Evolutionary conservation across 2,888 invertebrate species (phyloP), one percentile per base, ranked within the genome.

Genomic region (Disparrhopalites patrizii): DNA sequence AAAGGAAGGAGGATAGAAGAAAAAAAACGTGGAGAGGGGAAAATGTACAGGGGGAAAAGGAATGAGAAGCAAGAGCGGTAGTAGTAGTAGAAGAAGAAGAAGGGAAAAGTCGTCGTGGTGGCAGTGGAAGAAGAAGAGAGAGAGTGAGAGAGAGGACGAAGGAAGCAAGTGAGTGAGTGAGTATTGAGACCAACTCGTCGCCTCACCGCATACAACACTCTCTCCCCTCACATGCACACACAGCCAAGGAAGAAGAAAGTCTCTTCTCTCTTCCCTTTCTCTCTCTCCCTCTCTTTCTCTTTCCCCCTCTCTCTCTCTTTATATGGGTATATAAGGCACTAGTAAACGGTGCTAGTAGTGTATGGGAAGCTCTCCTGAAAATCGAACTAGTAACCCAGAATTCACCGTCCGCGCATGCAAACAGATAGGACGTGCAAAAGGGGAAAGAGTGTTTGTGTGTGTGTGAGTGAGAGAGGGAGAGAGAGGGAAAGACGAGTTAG

Each of bases 331-430:
- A 62, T 52, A 62, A 36, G 38, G 52, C 40, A 52, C 27, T 25
- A 36, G 40, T 61, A n/a, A n/a, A n/a, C n/a, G n/a, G n/a, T n/a
- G n/a, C n/a, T n/a, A n/a, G n/a, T n/a, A n/a, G n/a, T n/a, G n/a
- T n/a, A n/a, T n/a, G n/a, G n/a, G n/a, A n/a, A n/a, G n/a, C n/a
- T n/a, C n/a, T n/a, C n/a, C 23, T 31, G 25, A 52, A 52, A 62
- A 56, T 64, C 64, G 64, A 64, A 64, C 64, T 64, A 64, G 28
- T 64, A 57, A 64, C 64, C 64, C 56, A n/a, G 64, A 56, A 47
- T 64, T 57, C 57, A n/a, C 25, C 33, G 57, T 64, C 63, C 63
- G 64, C 64, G 64, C 64, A 64, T 18, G 57, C 23, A 63, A 47
- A 63, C 30, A 63, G 47, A 57, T 57, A 64, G 57, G n/a, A n/a